Percentiles rank a stretch among this genome's conserved stretches.
These are phyloP conservation scores for Varanus komodoensis DNA, from an alignment of 2,113 vertebrate species.

Conservation along the genomic window DNA sequence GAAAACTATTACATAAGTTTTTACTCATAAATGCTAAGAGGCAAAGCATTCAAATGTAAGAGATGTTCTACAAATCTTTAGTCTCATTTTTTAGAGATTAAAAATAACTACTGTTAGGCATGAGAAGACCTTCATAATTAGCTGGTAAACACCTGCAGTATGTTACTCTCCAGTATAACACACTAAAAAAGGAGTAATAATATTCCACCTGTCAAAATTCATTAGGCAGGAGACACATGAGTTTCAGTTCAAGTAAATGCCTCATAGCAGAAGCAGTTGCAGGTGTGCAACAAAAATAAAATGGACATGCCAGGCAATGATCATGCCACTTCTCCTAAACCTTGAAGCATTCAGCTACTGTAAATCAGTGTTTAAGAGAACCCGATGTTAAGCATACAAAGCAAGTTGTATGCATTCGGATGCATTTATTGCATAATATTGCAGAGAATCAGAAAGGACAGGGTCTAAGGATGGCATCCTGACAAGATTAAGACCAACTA, in stretches of 20 bases:
- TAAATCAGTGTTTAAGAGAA: slow-evolving; percentile 5
- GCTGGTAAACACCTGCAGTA: slow-evolving; percentile 20
- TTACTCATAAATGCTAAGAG: slow-evolving; percentile 10
- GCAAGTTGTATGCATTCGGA: neutral
- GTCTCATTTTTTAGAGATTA: neutral
- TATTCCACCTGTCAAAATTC: slow-evolving; percentile 43
- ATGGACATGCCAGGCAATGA: slow-evolving; percentile 27
- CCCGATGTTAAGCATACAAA: neutral
- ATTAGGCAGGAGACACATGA: slow-evolving; percentile 35
- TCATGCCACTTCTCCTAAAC: neutral
- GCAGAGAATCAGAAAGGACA: neutral
- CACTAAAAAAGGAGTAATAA: slow-evolving; percentile 9
- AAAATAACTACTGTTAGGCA: slow-evolving; percentile 32
- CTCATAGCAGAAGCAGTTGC: neutral
- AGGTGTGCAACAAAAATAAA: slow-evolving; percentile 26
- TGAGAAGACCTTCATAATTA: neutral
- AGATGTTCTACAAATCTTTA: slow-evolving; percentile 21
- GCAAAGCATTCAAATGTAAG: neutral
- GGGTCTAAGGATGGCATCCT: neutral
- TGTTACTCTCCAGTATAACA: slow-evolving; percentile 37
- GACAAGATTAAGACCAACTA: neutral
- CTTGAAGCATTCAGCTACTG: neutral
- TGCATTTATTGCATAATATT: neutral
- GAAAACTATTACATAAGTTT: neutral
- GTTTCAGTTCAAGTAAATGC: slow-evolving; percentile 37